Evolutionary conservation across 2,888 invertebrate species (phyloP), one percentile per base, ranked within the genome.

Genomic region (Trissoscelio sp.): DNA sequence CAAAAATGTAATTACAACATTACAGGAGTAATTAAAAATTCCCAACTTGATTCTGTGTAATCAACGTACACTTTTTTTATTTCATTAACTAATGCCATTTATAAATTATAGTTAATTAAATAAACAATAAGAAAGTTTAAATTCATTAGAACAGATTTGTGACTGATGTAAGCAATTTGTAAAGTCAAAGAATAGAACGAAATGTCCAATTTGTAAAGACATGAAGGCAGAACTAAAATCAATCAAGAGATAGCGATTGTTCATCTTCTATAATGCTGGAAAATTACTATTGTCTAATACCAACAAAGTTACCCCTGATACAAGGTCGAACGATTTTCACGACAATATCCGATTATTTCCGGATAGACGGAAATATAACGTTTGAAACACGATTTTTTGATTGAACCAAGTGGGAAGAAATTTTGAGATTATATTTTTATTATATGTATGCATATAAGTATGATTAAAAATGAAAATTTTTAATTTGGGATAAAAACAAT

Each of bases 341-440:
- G 22, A 66, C 51, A 51, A 53, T 66, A 53, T 53, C 66, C 66
- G 39, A 53, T 53, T 39, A 53, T 66, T 37, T 53, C 39, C 66
- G 66, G 24, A 24, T 24, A 12, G 9, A 6, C 0, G 18, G 37
- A 64, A n/a, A n/a, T n/a, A 1, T 42, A 42, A 14, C 14, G 14
- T 42, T 14, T 11, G 14, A 42, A 64, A 34, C 24, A 37, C 16
- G 7, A 46, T 62, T 64, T 12, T 42, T 42, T 42, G 39, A 42
- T 42, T 14, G 7, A 42, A 42, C 4, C 0, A 42, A 14, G 7
- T 14, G 39, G 12, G 5, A 42, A 42, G 7, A 31, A 31, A 31
- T 28, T 5, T 28, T 28, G 28, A 28, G n/a, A n/a, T n/a, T n/a
- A 28, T 28, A 28, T 28, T 28, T 28, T 28, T 28, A n/a, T n/a